Base-by-base conservation (phyloP, 2,113 vertebrate species). In the Illadopsis cleaveri region DNA sequence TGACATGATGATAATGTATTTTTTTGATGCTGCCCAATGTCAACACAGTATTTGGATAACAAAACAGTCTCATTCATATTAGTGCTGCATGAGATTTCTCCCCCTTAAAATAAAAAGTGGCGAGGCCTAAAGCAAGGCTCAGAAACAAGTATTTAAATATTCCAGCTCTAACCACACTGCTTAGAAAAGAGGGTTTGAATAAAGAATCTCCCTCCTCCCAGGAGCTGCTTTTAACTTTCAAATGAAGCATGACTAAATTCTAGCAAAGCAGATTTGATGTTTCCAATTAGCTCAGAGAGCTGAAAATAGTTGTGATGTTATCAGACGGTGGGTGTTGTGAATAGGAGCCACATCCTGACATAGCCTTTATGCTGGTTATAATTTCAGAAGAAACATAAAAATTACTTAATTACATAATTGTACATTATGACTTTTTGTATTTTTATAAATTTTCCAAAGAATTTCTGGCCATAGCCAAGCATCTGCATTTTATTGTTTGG, bases 221-320 rank as follows among this genome's bases (percentile, higher is more conserved):
- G 93, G 88, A 96, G 89, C 75, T 84, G 87, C 93, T 91, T 94
- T 96, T 94, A 96, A 91, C 91, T 86, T 95, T 94, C 94, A 93
- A 96, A 94, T 89, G 91, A 96, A 95, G 79, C 89, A 86, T 85
- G 94, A 94, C 92, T 96, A 97, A 89, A 94, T 90, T 95, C 96
- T 70, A 96, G 96, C 97, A 97, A 95, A 90, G 96, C 91, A 95
- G 82, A 96, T 93, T 92, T 97, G 95, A 97, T 98, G 97, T 97
- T 98, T 98, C 97, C 97, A 97, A 98, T 98, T 98, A 98, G 94
- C 87, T 87, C 82, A 86, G 95, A 96, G 91, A 91, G 84, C 78
- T 83, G 95, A 96, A 95, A 94, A 90, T 76, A 79, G 64, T 85
- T 69, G 56, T 51, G 60, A 96, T 91, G 58, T 72, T 95, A 92